phyloP scores from a whole-genome alignment of 2,113 vertebrate genomes.

The Paradisaea rubra region DNA sequence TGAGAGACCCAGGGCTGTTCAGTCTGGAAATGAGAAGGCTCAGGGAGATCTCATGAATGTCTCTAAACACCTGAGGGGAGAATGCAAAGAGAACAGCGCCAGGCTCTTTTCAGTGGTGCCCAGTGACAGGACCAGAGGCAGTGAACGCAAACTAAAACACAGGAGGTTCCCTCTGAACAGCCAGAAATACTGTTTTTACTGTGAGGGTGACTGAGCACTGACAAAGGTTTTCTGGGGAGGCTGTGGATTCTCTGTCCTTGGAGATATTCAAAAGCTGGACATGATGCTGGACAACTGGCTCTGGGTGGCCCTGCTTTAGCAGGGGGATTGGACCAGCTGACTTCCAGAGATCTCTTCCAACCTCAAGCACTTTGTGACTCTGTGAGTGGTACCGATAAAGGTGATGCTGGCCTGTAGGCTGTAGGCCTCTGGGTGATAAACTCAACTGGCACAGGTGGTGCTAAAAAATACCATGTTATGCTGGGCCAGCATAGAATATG shows the following conservation, averaged over 20 bases:
- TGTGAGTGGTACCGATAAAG: background rate
- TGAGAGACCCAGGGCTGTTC: background rate
- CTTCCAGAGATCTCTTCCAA: background rate
- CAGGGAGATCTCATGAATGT: background rate
- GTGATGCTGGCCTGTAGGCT: background rate
- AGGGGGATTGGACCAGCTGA: background rate
- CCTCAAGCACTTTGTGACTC: background rate
- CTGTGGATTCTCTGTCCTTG: background rate
- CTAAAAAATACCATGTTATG: background rate
- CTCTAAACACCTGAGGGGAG: background rate
- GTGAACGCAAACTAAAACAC: accelerated
- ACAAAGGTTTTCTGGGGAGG: background rate
- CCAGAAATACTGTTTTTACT: background rate
- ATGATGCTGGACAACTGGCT: background rate
- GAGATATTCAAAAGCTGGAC: background rate
- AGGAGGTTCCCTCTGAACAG: background rate
- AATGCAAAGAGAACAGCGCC: accelerated
- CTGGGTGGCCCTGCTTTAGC: background rate
- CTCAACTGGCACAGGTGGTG: background rate
- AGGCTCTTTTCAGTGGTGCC: background rate
- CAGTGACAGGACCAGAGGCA: background rate
- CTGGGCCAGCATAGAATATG: background rate
- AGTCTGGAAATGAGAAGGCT: background rate
- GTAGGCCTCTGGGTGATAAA: background rate
- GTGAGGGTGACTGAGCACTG: background rate